A percentile compares a stretch with the other conserved stretches of the same genome.
Conservation (phyloP, 2,797 vertebrate genomes). For the Botia kubotai region DNA sequence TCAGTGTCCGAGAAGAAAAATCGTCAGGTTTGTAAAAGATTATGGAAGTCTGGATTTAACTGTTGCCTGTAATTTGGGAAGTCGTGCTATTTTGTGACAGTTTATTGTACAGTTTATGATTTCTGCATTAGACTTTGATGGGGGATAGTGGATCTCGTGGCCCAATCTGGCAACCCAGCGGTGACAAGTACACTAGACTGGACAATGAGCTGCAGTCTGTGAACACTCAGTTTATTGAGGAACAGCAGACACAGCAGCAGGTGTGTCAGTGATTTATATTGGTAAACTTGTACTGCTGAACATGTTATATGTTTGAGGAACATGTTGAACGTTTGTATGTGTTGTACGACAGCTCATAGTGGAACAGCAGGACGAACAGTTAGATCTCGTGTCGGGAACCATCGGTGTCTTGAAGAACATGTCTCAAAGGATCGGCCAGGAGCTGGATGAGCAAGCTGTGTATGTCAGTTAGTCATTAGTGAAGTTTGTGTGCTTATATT, state of each 20-base stretch:
- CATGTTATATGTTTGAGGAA: neutral
- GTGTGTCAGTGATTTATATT: constrained; percentile 68
- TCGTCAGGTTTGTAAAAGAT: constrained; percentile 82
- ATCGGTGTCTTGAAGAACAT: constrained; percentile 98
- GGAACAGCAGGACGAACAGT: constrained; percentile 94
- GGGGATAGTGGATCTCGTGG: constrained; percentile 80
- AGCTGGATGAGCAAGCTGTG: constrained; percentile 97
- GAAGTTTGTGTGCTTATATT: too few relatives aligned
- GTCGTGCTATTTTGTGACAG: neutral
- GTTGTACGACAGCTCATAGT: constrained; percentile 84
- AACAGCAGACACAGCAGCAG: constrained; percentile 95
- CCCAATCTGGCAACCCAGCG: constrained; percentile 81
- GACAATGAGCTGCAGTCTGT: constrained; percentile 87
- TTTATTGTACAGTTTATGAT: neutral
- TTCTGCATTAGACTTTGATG: constrained; percentile 78
- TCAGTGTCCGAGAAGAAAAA: constrained; percentile 84
- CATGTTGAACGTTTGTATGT: constrained; percentile 35
- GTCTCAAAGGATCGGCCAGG: constrained; percentile 95
- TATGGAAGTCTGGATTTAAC: neutral
- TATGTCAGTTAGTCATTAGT: constrained; percentile 73
- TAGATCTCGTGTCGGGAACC: constrained; percentile 96
- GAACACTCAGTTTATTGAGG: constrained; percentile 93
- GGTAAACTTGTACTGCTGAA: neutral
- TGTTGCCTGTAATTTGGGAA: neutral
- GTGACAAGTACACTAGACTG: constrained; percentile 84